Evolutionary conservation across 64 coral and sea anemone genomes (phyloP), one percentile per base, ranked within the genome.

Genomic region (Dendronephthya gigantea): DNA sequence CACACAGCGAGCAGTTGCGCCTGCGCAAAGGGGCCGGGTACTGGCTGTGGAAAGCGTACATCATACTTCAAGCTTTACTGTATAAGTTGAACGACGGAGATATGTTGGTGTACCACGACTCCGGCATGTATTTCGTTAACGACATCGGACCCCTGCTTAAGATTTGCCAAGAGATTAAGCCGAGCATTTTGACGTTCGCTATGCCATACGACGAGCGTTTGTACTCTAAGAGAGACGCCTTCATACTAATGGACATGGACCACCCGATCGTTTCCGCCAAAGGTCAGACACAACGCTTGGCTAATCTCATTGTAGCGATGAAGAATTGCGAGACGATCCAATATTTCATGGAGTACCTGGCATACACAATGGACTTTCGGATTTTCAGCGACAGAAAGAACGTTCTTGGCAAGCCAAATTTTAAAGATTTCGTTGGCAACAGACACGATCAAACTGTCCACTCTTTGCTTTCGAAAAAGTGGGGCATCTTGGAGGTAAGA

Each of bases 11-110:
- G 3, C 19, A 28, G 5, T 39, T 79, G 15, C 30, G 32, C 2
- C 34, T 4, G 36, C 30, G 72, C 2, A 34, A 29, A 36, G 72
- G 72, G 4, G 72, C 72, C 15, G 72, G 72, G 25, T 79, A 79
- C 29, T 79, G 72, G 72, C 72, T 79, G 9, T 79, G 72, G 72
- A 79, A 79, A 35, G 9, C 72, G 2, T 79, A 79, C 17, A 79
- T 79, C 16, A 39, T 79, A 7, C 36, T 79, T 0, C 30, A 79
- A 30, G 36, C 72, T 36, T 35, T 79, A 33, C 5, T 79, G 36
- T 28, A 17, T 79, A 39, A 79, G 37, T 36, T 79, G 22, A 79
- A 34, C 32, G 72, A 79, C 8, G 72, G 72, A 33, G 72, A 79
- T 79, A 1, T 79, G 72, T 15, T 79, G 9, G 36, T 79, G 27